Evolutionary conservation across 1,140 invertebrate genomes (phyloP).

Genomic region (Trypoxylus dichotomus): DNA sequence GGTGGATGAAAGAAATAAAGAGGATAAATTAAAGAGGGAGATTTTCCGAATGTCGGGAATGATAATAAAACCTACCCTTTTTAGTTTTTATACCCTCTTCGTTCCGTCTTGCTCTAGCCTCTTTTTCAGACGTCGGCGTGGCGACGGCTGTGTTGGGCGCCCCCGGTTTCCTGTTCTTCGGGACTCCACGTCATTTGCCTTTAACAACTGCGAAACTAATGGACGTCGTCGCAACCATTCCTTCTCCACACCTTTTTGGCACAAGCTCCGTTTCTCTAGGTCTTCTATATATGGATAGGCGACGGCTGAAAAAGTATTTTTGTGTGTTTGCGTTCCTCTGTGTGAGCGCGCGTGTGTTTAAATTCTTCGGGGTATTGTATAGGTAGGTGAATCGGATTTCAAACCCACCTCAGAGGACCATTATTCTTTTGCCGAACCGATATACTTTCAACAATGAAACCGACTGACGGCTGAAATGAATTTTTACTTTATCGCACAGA

Average conservation of each 20-base stretch:
- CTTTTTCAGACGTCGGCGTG: constrained; percentile 28
- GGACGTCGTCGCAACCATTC: constrained; percentile 44
- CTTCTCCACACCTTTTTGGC: constrained; percentile 42
- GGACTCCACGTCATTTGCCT: constrained; percentile 47
- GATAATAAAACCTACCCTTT: constrained; percentile 46
- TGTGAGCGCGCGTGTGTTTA: neutral
- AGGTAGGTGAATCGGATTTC: constrained; percentile 27
- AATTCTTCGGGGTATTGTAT: constrained; percentile 28
- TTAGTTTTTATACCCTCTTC: constrained; percentile 43
- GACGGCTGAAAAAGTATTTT: constrained; percentile 30
- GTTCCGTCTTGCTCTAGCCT: constrained; percentile 11
- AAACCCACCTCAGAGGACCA: constrained; percentile 27
- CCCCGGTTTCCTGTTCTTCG: constrained; percentile 32
- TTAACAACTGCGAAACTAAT: constrained; percentile 51
- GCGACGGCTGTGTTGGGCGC: constrained; percentile 29
- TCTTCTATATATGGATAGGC: constrained; percentile 25
- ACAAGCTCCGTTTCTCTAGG: neutral
- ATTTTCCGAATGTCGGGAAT: constrained; percentile 40
- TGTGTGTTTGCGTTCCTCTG: constrained; percentile 2
- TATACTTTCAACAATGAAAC: constrained; percentile 17
- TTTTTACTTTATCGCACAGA: neutral
- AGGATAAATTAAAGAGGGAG: constrained; percentile 45
- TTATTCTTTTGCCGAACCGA: constrained; percentile 32
- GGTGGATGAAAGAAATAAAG: constrained; percentile 39
- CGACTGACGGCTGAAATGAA: neutral